Evolutionary conservation across 2,113 vertebrate genomes (phyloP).

Genomic region (Dendropsophus ebraccatus): DNA sequence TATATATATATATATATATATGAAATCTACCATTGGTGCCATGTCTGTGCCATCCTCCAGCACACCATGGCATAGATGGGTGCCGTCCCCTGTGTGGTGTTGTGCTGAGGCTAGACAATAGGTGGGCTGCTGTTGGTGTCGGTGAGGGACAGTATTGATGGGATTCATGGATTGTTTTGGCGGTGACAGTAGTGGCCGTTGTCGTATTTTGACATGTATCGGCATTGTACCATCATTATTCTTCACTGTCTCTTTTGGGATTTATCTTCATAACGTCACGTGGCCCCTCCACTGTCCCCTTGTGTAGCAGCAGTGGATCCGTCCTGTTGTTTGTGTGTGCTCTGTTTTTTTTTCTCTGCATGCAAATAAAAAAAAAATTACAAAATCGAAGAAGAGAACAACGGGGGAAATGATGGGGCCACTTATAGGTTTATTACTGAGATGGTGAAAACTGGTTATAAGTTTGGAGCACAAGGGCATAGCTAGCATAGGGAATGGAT

Average conservation of each 20-base stretch:
- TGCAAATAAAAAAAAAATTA: too few species aligned
- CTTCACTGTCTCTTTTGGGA: not conserved
- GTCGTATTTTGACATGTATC: not conserved
- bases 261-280: not conserved
- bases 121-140: not conserved
- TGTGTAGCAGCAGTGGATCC: too few species aligned
- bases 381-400: too few species aligned
- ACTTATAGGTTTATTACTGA: too few species aligned
- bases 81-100: not conserved
- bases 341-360: too few species aligned
- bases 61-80: not conserved
- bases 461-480: too few species aligned
- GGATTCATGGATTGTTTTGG: not conserved
- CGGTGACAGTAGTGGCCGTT: too few species aligned
- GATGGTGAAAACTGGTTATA: too few species aligned
- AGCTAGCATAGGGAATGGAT: too few species aligned
- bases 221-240: not conserved
- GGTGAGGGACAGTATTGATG: not conserved
- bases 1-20: not conserved
- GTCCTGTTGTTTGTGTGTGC: too few species aligned
- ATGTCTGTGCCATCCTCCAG: not conserved
- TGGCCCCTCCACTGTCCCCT: not conserved
- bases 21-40: too few species aligned
- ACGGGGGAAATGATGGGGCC: too few species aligned
- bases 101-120: not conserved